Percentiles rank a stretch among this genome's conserved stretches.
Conservation (phyloP, 2,797 vertebrate species). For the Pelobates cultripes region DNA sequence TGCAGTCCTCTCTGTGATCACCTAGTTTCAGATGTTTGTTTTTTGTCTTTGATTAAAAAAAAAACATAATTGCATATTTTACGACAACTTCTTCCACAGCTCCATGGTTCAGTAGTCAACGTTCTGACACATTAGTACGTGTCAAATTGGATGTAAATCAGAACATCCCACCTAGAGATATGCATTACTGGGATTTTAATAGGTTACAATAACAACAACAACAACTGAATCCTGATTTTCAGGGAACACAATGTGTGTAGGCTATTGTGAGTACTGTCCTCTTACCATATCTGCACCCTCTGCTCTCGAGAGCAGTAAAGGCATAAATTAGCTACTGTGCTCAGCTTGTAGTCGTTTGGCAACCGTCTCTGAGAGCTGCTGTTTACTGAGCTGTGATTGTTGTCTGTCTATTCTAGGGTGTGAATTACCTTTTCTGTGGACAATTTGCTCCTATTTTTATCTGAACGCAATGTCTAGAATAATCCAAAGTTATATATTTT, state of each 20-base stretch:
- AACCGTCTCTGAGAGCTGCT: neutral
- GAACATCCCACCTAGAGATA: neutral
- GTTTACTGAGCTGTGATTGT: conserved; percentile 6
- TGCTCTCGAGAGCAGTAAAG: neutral
- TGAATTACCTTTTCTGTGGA: neutral
- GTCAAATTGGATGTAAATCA: conserved; percentile 1
- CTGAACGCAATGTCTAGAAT: too few relatives aligned
- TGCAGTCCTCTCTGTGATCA: too few relatives aligned
- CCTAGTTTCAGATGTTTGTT: too few relatives aligned
- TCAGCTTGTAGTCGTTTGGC: neutral
- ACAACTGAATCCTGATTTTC: too few relatives aligned
- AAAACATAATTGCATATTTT: too few relatives aligned
- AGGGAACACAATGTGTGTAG: too few relatives aligned
- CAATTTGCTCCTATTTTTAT: too few relatives aligned
- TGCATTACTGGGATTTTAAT: neutral
- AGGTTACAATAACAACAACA: too few relatives aligned
- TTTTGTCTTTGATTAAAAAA: too few relatives aligned
- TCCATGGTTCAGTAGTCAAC: neutral
- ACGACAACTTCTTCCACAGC: neutral
- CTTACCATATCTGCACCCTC: neutral
- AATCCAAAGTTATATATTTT: too few relatives aligned
- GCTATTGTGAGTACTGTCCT: too few relatives aligned
- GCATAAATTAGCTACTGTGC: neutral
- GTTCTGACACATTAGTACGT: neutral
- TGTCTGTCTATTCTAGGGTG: conserved; percentile 2